Conservation (phyloP, 30 jellyfish, hydroid and myxozoan genomes). For the Calvadosia cruxmelitensis region DNA sequence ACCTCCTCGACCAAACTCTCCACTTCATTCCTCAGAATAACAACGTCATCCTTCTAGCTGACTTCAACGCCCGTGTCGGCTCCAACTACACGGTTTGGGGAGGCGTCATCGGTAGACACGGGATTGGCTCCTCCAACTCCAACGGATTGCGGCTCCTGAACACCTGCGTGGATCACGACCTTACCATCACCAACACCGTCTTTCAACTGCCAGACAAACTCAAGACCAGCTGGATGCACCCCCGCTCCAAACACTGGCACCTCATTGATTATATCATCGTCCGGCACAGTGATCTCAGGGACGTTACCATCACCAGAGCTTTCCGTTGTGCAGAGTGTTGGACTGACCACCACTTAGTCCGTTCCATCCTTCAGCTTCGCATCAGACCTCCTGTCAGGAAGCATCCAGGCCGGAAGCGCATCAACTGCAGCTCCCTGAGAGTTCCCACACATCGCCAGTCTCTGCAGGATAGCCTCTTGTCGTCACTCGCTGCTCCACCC, state of each 20-base stretch:
- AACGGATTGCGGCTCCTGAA: constrained; percentile 3
- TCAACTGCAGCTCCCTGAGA: too few species aligned
- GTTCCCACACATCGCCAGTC: too few species aligned
- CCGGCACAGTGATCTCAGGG: constrained; percentile 2
- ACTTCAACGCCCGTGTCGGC: constrained; percentile 21
- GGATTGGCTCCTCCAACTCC: constrained; percentile 7
- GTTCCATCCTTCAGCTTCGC: constrained; percentile 2
- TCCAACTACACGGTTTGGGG: constrained; percentile 1
- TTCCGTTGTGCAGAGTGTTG: constrained; percentile 6
- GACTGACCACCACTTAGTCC: constrained; percentile 8
- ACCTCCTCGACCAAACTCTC: neutral
- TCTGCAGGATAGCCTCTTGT: too few species aligned
- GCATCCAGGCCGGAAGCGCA: neutral
- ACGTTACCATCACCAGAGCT: constrained; percentile 4
- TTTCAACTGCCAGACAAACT: neutral
- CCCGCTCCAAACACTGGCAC: constrained; percentile 27
- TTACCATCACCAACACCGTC: constrained; percentile 10
- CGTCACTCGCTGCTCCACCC: too few species aligned
- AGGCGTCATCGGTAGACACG: constrained; percentile 11
- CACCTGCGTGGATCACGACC: neutral
- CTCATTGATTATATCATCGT: constrained; percentile 12
- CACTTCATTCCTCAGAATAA: neutral
- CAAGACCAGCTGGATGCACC: constrained; percentile 15
- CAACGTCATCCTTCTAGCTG: constrained; percentile 10
- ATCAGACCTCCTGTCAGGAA: constrained; percentile 2